These are phyloP conservation scores for Chrysolina oricalcia DNA, from an alignment of 2,888 invertebrate genomes.

Conservation along the genomic window DNA sequence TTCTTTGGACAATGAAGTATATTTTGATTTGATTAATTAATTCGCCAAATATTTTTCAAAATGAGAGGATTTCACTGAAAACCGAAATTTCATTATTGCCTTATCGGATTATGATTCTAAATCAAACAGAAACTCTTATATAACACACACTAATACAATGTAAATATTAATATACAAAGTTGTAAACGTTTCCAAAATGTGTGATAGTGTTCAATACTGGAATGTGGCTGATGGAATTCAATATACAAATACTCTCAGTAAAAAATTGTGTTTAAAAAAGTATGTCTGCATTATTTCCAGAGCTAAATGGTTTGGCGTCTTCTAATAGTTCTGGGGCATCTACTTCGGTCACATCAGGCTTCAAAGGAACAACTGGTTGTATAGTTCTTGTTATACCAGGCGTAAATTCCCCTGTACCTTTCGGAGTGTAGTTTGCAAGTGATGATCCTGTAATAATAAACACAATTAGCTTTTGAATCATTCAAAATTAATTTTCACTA, in stretches of 20 bases:
- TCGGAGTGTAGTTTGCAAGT: constrained; percentile 88
- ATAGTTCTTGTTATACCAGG: constrained; percentile 83
- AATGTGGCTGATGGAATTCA: constrained; percentile 43
- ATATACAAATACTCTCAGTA: constrained; percentile 36
- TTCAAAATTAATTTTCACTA: background rate
- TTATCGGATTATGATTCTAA: background rate
- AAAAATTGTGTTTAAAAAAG: constrained; percentile 23
- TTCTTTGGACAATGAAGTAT: no score
- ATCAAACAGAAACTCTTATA: constrained; percentile 25
- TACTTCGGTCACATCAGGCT: constrained; percentile 80
- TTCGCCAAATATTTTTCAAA: no score
- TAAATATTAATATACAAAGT: constrained; percentile 43
- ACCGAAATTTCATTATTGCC: no score
- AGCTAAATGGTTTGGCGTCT: constrained; percentile 67
- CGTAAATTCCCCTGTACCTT: constrained; percentile 84
- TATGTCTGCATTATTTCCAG: constrained; percentile 67
- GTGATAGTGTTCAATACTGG: constrained; percentile 50
- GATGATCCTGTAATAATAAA: constrained; percentile 75
- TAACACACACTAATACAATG: constrained; percentile 30
- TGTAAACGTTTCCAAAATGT: constrained; percentile 52
- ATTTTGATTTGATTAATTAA: no score
- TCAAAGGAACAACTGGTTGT: constrained; percentile 44
- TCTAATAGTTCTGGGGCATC: constrained; percentile 58
- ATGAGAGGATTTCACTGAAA: background rate
- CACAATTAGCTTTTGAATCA: background rate